phyloP scores from a whole-genome alignment of 2,113 vertebrate genomes.

The Melanotaenia duboulayi region DNA sequence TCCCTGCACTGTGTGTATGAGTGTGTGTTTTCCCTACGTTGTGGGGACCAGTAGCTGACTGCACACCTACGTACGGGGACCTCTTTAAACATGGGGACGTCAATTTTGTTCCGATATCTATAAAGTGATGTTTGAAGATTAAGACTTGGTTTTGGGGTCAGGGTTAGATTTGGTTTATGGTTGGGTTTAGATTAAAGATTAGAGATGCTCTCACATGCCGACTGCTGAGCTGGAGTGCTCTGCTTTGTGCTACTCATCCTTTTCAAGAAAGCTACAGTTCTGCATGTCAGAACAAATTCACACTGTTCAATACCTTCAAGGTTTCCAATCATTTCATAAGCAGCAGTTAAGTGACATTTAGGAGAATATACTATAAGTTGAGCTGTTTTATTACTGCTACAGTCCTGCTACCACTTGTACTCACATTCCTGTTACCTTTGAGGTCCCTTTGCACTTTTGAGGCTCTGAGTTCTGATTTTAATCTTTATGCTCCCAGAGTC shows the following conservation, averaged over 20 bases:
- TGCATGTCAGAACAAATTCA: not conserved
- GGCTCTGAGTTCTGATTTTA: too few relatives aligned
- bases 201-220: not conserved
- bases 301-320: conserved; percentile 2
- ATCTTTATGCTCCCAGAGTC: too few relatives aligned
- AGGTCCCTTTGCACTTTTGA: too few relatives aligned
- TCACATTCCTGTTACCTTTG: too few relatives aligned
- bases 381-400: conserved; percentile 1
- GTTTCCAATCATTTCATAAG: not conserved
- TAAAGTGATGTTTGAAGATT: too few relatives aligned
- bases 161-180: too few relatives aligned
- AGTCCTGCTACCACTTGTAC: too few relatives aligned
- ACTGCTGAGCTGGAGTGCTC: conserved; percentile 27
- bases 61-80: too few relatives aligned
- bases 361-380: conserved; percentile 1
- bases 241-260: conserved; percentile 12
- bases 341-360: conserved; percentile 16
- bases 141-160: too few relatives aligned
- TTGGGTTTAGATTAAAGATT: too few relatives aligned
- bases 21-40: not conserved
- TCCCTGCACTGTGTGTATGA: not conserved
- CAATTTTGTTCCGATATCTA: too few relatives aligned
- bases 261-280: conserved; percentile 27
- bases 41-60: not conserved
- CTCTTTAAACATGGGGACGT: too few relatives aligned